Evolutionary conservation across 2,888 invertebrate genomes (phyloP), one percentile per base, ranked within the genome.

Genomic region (Cylindroiulus punctatus): DNA sequence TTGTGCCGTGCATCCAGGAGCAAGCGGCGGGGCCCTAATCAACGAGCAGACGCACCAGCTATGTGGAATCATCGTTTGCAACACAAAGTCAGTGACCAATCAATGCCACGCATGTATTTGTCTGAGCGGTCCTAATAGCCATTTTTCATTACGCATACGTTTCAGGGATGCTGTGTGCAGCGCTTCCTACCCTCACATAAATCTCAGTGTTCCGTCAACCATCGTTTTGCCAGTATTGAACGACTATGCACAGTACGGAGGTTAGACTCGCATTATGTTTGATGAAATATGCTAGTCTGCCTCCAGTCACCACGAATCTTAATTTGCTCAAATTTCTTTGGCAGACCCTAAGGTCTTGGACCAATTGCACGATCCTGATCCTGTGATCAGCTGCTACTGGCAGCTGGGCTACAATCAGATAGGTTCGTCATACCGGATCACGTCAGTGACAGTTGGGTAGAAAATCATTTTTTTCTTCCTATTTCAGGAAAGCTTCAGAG

Each of bases 1-100:
- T n/a, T 86, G 86, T 84, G 86, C 86, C 0, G 85, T 86, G 32
- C 85, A 86, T 65, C 83, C 86, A 7, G 86, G 86, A 22, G 86
- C 81, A 26, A 86, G 86, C 22, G 86, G 86, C 4, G 86, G 86
- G 40, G 86, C 86, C 2, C 47, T 86, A 17, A 19, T 86, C 5
- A 81, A 36, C 26, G 85, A 84, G 8, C 30, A 30, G 30, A 85
- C 84, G n/a, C 30, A 26, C 10, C 26, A 81, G n/a, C 12, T 86
- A 2, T 76, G n/a, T 17, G 86, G 86, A 22, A 85, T 86, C 17
- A 81, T 86, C 10, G 85, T 85, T 3, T 86, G 86, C 42, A 86
- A 86, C 36, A 36, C 86, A 26, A 86, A 47, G 86, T 86, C 30
- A 81, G 81, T 81, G 81, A 22, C 14, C 26, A 1, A 10, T 1